Conservation (phyloP, 2,888 invertebrate genomes). For the Ecdyonurus torrentis region DNA sequence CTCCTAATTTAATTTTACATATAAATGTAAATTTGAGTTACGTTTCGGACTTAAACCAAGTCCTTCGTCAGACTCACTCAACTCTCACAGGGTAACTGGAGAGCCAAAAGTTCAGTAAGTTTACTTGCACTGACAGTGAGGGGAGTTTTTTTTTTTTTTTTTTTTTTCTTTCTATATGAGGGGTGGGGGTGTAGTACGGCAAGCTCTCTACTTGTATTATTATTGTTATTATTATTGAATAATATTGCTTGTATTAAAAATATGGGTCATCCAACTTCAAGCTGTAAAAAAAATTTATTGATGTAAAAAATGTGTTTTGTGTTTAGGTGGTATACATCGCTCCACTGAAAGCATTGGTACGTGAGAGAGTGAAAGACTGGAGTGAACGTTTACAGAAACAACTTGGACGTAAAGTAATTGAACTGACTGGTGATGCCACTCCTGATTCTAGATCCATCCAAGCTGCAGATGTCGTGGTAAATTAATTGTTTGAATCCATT, state of each 20-base stretch:
- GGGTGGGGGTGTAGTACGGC: no score
- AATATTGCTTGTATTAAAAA: no score
- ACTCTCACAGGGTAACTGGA: background rate
- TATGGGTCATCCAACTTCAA: no score
- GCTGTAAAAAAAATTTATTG: background rate
- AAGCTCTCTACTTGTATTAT: no score
- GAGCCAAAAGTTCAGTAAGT: background rate
- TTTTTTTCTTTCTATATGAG: no score
- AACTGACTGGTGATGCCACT: conserved; percentile 77
- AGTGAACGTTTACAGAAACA: conserved; percentile 54
- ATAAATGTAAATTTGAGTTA: no score
- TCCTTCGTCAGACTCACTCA: no score
- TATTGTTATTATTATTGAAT: conserved; percentile 6
- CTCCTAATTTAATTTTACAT: conserved; percentile 3
- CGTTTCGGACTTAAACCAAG: no score
- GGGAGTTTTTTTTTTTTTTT: no score
- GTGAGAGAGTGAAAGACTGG: conserved; percentile 96
- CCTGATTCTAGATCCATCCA: conserved; percentile 74
- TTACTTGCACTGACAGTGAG: background rate
- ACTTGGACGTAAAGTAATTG: conserved; percentile 71
- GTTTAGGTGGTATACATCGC: conserved; percentile 88
- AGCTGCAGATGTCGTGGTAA: conserved; percentile 75
- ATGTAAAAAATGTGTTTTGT: conserved; percentile 11
- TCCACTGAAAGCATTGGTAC: conserved; percentile 90
- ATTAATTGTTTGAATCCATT: no score